Evolutionary conservation across 2,113 vertebrate genomes (phyloP).

Genomic region (Erythrocebus patas): DNA sequence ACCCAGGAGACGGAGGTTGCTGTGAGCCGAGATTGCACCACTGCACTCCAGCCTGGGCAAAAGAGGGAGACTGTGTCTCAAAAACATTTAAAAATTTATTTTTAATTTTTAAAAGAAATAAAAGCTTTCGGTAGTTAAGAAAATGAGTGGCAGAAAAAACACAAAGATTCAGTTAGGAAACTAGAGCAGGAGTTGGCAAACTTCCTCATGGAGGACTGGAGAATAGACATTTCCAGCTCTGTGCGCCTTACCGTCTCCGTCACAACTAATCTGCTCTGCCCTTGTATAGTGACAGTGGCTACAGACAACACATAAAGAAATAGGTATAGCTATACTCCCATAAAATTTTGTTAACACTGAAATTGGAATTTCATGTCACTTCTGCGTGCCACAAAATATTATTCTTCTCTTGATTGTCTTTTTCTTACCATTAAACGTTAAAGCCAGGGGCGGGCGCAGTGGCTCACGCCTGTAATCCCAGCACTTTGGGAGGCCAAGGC

Average conservation of each 20-base stretch:
- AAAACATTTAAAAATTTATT: accelerated
- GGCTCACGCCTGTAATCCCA: too few relatives aligned
- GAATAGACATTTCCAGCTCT: not conserved
- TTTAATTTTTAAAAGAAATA: not conserved
- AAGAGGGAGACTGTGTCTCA: too few relatives aligned
- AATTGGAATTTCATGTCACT: not conserved
- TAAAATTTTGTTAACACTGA: not conserved
- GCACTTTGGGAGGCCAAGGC: too few relatives aligned
- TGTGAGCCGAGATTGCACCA: too few relatives aligned
- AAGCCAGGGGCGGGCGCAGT: accelerated
- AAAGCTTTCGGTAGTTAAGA: not conserved
- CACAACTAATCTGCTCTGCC: not conserved
- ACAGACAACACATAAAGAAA: not conserved
- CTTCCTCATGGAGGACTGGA: not conserved
- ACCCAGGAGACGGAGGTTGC: too few relatives aligned
- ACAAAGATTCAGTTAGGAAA: not conserved
- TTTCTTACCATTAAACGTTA: not conserved
- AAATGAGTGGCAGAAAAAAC: not conserved
- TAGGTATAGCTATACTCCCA: not conserved
- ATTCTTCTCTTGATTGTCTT: not conserved
- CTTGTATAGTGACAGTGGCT: not conserved
- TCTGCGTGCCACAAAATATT: not conserved
- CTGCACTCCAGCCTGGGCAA: too few relatives aligned
- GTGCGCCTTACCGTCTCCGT: not conserved
- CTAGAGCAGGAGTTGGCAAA: not conserved